These are phyloP conservation scores for Rhincodon typus DNA, from an alignment of 2,797 vertebrate species.

Conservation along the genomic window DNA sequence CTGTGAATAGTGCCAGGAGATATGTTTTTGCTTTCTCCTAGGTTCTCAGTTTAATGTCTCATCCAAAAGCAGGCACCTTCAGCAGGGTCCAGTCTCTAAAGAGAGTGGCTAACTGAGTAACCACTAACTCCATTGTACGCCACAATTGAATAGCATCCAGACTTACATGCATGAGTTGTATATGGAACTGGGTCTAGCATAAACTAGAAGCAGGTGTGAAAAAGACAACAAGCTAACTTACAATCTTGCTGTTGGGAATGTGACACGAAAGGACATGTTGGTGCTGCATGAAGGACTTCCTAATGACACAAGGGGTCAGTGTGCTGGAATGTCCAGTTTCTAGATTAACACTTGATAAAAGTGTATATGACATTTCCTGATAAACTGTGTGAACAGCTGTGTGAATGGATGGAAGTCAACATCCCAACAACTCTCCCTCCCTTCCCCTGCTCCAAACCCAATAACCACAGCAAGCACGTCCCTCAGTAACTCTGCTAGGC, in stretches of 20 bases:
- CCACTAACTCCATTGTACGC: neutral
- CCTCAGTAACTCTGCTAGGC: neutral
- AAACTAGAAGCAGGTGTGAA: neutral
- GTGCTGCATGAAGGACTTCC: neutral
- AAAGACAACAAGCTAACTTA: neutral
- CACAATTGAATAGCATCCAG: neutral
- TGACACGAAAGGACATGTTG: neutral
- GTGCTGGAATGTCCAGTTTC: neutral
- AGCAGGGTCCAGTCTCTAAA: neutral
- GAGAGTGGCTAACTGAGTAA: neutral
- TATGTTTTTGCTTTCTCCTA: neutral
- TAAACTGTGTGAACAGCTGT: neutral
- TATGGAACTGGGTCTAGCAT: neutral
- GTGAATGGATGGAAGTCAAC: neutral
- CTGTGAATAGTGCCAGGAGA: neutral
- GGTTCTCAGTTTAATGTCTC: neutral
- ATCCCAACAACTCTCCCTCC: neutral
- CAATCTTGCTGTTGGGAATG: neutral
- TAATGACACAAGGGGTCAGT: neutral
- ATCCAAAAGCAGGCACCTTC: neutral
- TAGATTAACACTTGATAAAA: constrained; percentile 18
- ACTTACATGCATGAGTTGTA: too few relatives aligned
- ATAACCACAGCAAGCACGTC: neutral
- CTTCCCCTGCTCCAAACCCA: neutral
- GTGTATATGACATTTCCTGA: constrained; percentile 14